Evolutionary conservation across 1,140 invertebrate genomes (phyloP).

Genomic region (Lordiphosa collinella): DNA sequence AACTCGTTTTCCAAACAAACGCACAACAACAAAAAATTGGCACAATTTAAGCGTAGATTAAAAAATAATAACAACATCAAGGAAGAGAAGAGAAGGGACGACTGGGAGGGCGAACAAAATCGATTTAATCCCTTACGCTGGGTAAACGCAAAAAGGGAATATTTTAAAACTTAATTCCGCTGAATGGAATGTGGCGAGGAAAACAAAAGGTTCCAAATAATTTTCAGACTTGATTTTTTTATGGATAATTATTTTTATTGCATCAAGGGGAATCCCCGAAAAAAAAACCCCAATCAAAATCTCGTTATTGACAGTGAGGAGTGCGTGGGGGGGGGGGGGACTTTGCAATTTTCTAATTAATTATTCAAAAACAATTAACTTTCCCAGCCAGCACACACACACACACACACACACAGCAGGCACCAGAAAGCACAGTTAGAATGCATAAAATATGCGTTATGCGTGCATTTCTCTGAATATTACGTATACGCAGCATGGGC

Average conservation of each 20-base stretch:
- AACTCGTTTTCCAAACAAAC: constrained; percentile 15
- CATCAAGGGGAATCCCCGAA: constrained; percentile 10
- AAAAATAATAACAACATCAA: constrained; percentile 49
- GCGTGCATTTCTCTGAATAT: constrained; percentile 21
- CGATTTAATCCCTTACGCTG: constrained; percentile 37
- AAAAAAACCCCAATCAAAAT: constrained; percentile 49
- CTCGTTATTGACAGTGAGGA: constrained; percentile 57
- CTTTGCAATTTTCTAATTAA: constrained; percentile 45
- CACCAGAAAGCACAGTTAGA: constrained; percentile 56
- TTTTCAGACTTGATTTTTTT: too few relatives aligned
- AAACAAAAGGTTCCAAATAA: too few relatives aligned
- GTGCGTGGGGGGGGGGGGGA: constrained; percentile 1
- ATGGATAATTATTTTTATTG: neutral
- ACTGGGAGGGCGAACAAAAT: constrained; percentile 30
- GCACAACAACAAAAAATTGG: neutral
- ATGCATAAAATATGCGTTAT: constrained; percentile 51
- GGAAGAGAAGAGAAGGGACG: neutral
- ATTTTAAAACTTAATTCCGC: constrained; percentile 64
- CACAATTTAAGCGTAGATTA: constrained; percentile 62
- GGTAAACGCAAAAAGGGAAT: constrained; percentile 46
- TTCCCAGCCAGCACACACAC: constrained; percentile 33
- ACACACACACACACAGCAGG: constrained; percentile 11
- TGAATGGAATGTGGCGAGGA: neutral
- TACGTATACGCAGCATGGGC: constrained; percentile 26
- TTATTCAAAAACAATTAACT: constrained; percentile 73